Evolutionary conservation across 2,888 invertebrate genomes (phyloP).

Genomic region (Cosmopolites sordidus): DNA sequence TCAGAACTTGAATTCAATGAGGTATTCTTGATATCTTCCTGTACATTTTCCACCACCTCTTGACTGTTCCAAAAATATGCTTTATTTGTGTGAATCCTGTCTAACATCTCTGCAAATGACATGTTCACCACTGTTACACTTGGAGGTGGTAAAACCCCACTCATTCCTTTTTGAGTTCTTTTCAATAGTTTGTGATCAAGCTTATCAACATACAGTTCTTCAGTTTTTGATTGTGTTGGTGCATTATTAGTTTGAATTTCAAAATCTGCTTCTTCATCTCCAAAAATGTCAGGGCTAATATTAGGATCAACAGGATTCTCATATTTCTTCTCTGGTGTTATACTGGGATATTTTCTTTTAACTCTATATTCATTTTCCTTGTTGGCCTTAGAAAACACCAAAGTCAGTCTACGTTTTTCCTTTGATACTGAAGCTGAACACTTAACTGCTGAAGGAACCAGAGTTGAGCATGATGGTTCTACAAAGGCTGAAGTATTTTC

Average conservation of each 20-base stretch:
- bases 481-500: neutral
- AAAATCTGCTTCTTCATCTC: constrained; percentile 49
- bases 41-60: constrained; percentile 9
- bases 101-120: constrained; percentile 62
- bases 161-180: constrained; percentile 56
- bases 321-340: constrained; percentile 38
- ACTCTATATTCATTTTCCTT: constrained; percentile 33
- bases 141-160: constrained; percentile 71
- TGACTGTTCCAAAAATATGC: constrained; percentile 36
- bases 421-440: constrained; percentile 17
- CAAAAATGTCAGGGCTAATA: constrained; percentile 61
- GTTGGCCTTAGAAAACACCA: constrained; percentile 31
- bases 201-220: constrained; percentile 36
- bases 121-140: constrained; percentile 65
- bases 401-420: constrained; percentile 24
- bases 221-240: constrained; percentile 8
- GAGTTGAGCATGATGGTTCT: constrained; percentile 2
- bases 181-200: constrained; percentile 47
- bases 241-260: constrained; percentile 5
- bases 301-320: constrained; percentile 33
- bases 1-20: constrained; percentile 27
- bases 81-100: constrained; percentile 42
- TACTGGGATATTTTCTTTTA: constrained; percentile 31
- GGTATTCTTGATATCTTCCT: constrained; percentile 15
- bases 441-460: neutral